Conservation (phyloP, 2,113 vertebrate genomes). For the Cyanistes caeruleus region DNA sequence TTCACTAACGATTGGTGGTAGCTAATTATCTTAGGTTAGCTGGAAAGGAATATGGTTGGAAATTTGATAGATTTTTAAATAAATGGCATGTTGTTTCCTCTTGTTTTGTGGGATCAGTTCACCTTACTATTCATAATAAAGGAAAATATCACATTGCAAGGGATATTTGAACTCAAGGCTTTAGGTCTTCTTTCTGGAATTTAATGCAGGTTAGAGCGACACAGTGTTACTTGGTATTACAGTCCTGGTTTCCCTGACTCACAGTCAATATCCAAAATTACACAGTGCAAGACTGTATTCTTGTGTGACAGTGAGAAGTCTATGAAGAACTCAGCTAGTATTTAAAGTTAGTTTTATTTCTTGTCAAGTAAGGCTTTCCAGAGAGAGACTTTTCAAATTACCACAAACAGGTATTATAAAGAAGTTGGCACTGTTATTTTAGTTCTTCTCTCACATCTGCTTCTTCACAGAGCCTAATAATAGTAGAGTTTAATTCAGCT, state of each 20-base stretch:
- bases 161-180: background rate
- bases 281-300: accelerated
- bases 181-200: background rate
- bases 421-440: background rate
- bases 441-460: background rate
- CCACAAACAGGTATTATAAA: background rate
- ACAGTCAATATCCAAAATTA: no score
- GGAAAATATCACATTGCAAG: background rate
- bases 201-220: background rate
- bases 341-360: background rate
- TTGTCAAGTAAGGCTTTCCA: background rate
- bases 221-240: background rate
- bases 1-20: background rate
- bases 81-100: background rate
- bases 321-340: background rate
- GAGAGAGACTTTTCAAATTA: background rate
- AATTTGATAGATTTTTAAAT: background rate
- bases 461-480: background rate
- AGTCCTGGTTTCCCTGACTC: background rate
- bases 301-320: background rate
- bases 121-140: background rate
- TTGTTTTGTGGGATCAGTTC: background rate
- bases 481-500: background rate
- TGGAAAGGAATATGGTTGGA: background rate
- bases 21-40: background rate